Percentiles rank a stretch among this genome's conserved stretches.
Conservation (phyloP, 2,113 vertebrate species). For the Pseudorectes ferrugineus region DNA sequence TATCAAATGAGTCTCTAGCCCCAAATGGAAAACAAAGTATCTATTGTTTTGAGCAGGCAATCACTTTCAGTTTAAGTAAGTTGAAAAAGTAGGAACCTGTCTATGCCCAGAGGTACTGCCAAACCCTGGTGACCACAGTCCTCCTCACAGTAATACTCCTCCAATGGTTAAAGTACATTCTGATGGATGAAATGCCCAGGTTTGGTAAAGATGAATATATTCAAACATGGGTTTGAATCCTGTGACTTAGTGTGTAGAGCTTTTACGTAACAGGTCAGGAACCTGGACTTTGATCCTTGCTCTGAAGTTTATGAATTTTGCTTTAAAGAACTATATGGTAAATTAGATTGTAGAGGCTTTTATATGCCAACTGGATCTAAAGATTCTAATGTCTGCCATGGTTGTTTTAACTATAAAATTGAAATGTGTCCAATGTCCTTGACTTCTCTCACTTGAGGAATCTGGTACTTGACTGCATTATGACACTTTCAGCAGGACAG, state of each 20-base stretch:
- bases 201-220: neutral
- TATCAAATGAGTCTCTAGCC: neutral
- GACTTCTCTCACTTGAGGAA: neutral
- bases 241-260: neutral
- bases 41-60: neutral
- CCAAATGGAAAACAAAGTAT: neutral
- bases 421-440: neutral
- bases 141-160: neutral
- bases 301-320: neutral
- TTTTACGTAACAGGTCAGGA: neutral
- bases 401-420: neutral
- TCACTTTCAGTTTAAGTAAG: neutral
- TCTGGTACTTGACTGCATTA: neutral
- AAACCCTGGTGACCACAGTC: neutral
- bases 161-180: neutral
- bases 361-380: neutral
- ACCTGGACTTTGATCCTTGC: neutral
- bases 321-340: neutral
- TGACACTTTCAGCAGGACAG: neutral
- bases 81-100: neutral
- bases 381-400: neutral
- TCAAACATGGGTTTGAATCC: neutral
- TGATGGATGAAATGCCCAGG: neutral
- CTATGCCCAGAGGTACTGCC: neutral
- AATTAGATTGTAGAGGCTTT: neutral